Evolutionary conservation across 2,113 vertebrate genomes (phyloP).

Genomic region (Hymenochirus boettgeri): DNA sequence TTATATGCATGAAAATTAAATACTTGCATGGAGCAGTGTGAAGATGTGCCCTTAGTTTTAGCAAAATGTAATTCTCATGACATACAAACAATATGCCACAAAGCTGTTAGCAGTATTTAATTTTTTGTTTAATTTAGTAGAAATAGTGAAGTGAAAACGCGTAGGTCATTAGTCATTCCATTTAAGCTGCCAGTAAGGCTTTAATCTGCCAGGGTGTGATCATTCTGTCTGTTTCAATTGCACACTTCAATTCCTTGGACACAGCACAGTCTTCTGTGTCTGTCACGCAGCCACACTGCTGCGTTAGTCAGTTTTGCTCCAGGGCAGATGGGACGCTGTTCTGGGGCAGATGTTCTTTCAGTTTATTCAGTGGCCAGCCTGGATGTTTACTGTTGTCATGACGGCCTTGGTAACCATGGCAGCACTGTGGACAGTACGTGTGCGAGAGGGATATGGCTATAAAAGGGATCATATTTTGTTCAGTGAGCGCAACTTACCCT

Average conservation of each 20-base stretch:
- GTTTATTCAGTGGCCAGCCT: slow-evolving; percentile 63
- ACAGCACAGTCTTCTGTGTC: slow-evolving; percentile 58
- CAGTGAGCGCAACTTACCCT: slow-evolving; percentile 67
- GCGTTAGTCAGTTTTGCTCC: slow-evolving; percentile 60
- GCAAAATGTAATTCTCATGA: slow-evolving; percentile 58
- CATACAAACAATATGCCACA: slow-evolving; percentile 54
- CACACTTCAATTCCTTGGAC: slow-evolving; percentile 66
- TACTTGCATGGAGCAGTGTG: slow-evolving; percentile 41
- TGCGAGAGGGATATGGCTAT: slow-evolving; percentile 59
- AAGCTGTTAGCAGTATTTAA: slow-evolving; percentile 53
- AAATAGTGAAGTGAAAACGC: slow-evolving; percentile 50
- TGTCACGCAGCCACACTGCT: slow-evolving; percentile 54
- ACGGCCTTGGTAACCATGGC: slow-evolving; percentile 72
- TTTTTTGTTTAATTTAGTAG: slow-evolving; percentile 62
- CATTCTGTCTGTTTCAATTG: slow-evolving; percentile 66
- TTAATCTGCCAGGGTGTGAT: slow-evolving; percentile 55
- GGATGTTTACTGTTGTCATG: slow-evolving; percentile 76
- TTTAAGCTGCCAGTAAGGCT: slow-evolving; percentile 51
- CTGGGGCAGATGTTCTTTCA: slow-evolving; percentile 79
- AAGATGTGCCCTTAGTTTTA: slow-evolving; percentile 47
- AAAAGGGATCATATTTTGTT: slow-evolving; percentile 75
- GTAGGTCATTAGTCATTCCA: slow-evolving; percentile 56
- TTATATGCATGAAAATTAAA: slow-evolving; percentile 50
- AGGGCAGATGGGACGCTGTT: slow-evolving; percentile 64
- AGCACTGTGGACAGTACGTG: slow-evolving; percentile 65